These are phyloP conservation scores for Nematopogon swammerdamellus DNA, from an alignment of 2,888 invertebrate genomes.

Conservation along the genomic window DNA sequence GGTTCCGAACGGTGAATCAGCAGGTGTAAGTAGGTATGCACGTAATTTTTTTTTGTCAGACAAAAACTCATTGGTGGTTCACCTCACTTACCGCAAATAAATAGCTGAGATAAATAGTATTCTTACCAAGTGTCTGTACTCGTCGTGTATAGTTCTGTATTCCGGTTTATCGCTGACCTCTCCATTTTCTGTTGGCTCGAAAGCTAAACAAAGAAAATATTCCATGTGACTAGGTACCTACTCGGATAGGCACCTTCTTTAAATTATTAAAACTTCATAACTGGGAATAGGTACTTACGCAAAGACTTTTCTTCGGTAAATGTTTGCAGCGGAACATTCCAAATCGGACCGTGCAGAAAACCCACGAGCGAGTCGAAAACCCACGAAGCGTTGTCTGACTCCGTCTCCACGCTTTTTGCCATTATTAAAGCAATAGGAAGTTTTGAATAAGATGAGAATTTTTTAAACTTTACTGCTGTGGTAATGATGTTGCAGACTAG, in stretches of 20 bases:
- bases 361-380: slow-evolving; percentile 90
- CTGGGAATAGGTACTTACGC: slow-evolving; percentile 59
- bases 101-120: too few relatives aligned
- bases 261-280: slow-evolving; percentile 2
- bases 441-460: background rate
- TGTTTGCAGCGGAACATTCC: slow-evolving; percentile 87
- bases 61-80: too few relatives aligned
- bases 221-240: too few relatives aligned
- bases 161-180: slow-evolving; percentile 68
- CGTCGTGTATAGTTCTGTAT: slow-evolving; percentile 75
- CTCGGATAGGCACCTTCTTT: too few relatives aligned
- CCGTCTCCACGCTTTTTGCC: slow-evolving; percentile 5
- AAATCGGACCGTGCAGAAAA: slow-evolving; percentile 88
- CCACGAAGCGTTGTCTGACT: slow-evolving; percentile 71
- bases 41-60: too few relatives aligned
- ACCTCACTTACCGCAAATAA: too few relatives aligned
- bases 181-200: slow-evolving; percentile 70
- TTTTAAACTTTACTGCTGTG: too few relatives aligned
- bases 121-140: slow-evolving; percentile 81
- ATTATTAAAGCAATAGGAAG: background rate
- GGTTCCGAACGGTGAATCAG: too few relatives aligned
- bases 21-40: too few relatives aligned
- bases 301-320: slow-evolving; percentile 92
- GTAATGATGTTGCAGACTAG: too few relatives aligned
- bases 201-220: slow-evolving; percentile 75